These are phyloP conservation scores for Drosophila nikananu DNA, from an alignment of 1,140 invertebrate genomes.

Conservation along the genomic window DNA sequence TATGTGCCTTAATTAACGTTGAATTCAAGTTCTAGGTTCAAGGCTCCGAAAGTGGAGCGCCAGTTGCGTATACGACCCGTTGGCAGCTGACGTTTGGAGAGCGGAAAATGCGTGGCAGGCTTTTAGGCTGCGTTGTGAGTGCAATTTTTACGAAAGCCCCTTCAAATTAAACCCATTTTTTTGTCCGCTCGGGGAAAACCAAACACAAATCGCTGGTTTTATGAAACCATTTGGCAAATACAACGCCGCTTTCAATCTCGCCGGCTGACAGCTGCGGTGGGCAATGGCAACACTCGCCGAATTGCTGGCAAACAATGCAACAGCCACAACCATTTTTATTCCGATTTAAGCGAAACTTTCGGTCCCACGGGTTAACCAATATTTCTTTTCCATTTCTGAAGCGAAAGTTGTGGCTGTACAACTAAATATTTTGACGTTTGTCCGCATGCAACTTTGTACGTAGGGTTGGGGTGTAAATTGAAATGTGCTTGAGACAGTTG, in stretches of 20 bases:
- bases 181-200: slow-evolving; percentile 14
- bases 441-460: slow-evolving; percentile 63
- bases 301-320: slow-evolving; percentile 44
- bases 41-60: neutral
- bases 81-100: neutral
- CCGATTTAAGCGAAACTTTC: slow-evolving; percentile 51
- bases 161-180: slow-evolving; percentile 16
- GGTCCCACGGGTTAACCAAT: slow-evolving; percentile 55
- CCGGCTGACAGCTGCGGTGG: slow-evolving; percentile 69
- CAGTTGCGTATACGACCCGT: slow-evolving; percentile 22
- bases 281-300: slow-evolving; percentile 7
- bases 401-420: slow-evolving; percentile 68
- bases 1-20: neutral
- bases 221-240: slow-evolving; percentile 41
- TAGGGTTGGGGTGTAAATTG: slow-evolving; percentile 60
- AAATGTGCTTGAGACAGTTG: slow-evolving; percentile 80
- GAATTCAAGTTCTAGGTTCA: slow-evolving; percentile 7
- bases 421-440: slow-evolving; percentile 83
- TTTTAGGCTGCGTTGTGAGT: slow-evolving; percentile 41
- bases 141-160: neutral
- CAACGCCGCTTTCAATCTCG: slow-evolving; percentile 55
- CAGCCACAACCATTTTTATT: slow-evolving; percentile 50
- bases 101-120: slow-evolving; percentile 21
- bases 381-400: slow-evolving; percentile 77
- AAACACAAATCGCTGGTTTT: slow-evolving; percentile 57